Conservation (phyloP, 1,140 invertebrate species). For the Hestina assimilis region DNA sequence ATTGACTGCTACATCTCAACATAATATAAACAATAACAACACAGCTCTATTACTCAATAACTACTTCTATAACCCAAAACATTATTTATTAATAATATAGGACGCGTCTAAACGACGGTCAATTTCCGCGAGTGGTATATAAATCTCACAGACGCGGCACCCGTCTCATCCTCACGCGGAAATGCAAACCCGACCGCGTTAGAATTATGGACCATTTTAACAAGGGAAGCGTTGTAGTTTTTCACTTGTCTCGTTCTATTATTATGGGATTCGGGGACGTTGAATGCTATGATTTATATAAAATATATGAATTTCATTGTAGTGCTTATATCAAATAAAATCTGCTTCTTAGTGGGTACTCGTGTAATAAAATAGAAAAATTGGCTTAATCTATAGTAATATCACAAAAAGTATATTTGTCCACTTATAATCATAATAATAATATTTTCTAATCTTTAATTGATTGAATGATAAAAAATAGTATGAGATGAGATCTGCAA, state of each 20-base stretch:
- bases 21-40: no score
- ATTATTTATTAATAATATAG: constrained; percentile 35
- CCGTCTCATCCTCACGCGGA: constrained; percentile 45
- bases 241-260: constrained; percentile 53
- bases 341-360: no score
- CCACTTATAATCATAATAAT: no score
- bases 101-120: constrained; percentile 40
- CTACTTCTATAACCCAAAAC: background rate
- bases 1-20: no score
- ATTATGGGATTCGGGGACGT: constrained; percentile 26
- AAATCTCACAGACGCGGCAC: constrained; percentile 57
- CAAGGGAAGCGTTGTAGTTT: constrained; percentile 66
- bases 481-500: no score
- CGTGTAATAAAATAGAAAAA: no score
- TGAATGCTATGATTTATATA: constrained; percentile 20
- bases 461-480: no score
- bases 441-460: no score
- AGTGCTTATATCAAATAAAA: no score
- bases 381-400: no score
- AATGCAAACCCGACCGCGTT: constrained; percentile 51
- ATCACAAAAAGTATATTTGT: no score
- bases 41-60: no score
- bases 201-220: constrained; percentile 62
- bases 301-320: background rate
- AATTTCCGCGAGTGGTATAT: constrained; percentile 62